phyloP scores from a whole-genome alignment of 2,888 invertebrate species.

The Gortyna flavago region DNA sequence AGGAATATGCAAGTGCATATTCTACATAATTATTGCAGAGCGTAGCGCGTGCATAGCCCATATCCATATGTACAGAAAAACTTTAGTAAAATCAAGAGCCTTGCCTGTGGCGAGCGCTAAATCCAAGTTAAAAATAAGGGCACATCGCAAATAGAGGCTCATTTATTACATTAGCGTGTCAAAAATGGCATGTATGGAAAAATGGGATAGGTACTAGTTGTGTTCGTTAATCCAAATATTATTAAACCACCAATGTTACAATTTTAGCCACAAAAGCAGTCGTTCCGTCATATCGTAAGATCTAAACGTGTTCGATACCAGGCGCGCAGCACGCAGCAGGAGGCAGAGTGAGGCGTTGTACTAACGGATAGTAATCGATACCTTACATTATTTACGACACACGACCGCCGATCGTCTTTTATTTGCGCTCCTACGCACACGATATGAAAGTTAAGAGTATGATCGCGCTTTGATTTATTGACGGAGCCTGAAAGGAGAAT shows the following conservation, averaged over 20 bases:
- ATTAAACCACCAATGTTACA: neutral
- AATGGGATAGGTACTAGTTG: neutral
- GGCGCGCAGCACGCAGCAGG: slow-evolving; percentile 77
- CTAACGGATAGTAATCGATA: slow-evolving; percentile 83
- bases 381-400: slow-evolving; percentile 77
- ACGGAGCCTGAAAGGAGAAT: slow-evolving; percentile 28
- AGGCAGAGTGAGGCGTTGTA: slow-evolving; percentile 76
- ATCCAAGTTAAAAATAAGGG: too few species aligned
- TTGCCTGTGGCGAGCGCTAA: neutral
- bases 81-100: neutral
- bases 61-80: too few species aligned
- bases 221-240: neutral
- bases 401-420: slow-evolving; percentile 75
- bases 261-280: slow-evolving; percentile 14
- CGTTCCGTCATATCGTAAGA: slow-evolving; percentile 53
- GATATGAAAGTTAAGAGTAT: slow-evolving; percentile 49
- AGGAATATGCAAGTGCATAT: too few species aligned
- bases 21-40: neutral
- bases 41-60: too few species aligned
- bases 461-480: slow-evolving; percentile 52
- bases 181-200: neutral
- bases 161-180: neutral
- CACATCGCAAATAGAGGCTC: too few species aligned
- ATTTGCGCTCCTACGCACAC: slow-evolving; percentile 76
- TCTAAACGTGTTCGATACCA: slow-evolving; percentile 54